phyloP scores from a whole-genome alignment of 2,888 invertebrate genomes.

The Eupithecia subfuscata region DNA sequence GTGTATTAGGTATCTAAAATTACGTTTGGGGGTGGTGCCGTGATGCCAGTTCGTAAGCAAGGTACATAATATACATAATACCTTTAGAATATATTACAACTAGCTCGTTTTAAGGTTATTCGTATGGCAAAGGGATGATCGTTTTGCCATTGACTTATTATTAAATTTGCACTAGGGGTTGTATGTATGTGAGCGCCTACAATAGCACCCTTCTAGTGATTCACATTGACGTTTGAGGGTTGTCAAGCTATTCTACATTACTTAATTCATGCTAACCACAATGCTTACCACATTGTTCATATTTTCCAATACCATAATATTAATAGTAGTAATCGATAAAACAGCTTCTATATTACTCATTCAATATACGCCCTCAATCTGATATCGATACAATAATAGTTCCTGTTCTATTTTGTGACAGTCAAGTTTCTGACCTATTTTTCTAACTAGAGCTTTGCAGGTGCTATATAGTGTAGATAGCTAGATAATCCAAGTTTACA shows the following conservation, averaged over 20 bases:
- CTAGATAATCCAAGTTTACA: not conserved
- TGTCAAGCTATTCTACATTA: constrained; percentile 47
- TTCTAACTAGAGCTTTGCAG: constrained; percentile 12
- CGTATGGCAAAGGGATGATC: constrained; percentile 8
- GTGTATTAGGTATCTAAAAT: constrained; percentile 72
- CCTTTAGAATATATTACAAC: not conserved
- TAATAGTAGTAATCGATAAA: not conserved
- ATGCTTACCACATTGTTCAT: not conserved
- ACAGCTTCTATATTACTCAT: not conserved
- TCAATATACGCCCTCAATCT: constrained; percentile 39
- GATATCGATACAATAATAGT: constrained; percentile 24
- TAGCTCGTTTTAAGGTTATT: constrained; percentile 3
- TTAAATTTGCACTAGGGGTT: constrained; percentile 53
- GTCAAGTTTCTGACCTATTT: constrained; percentile 35
- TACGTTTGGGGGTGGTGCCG: constrained; percentile 81
- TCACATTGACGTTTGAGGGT: constrained; percentile 62
- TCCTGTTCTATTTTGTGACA: constrained; percentile 28
- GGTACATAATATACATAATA: constrained; percentile 64
- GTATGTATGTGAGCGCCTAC: constrained; percentile 41
- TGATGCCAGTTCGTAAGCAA: constrained; percentile 91
- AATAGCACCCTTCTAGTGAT: constrained; percentile 62
- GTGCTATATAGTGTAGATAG: not conserved
- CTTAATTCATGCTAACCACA: constrained; percentile 9
- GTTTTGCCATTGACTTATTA: constrained; percentile 48
- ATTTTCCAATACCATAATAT: constrained; percentile 5